A percentile compares a stretch with the other conserved stretches of the same genome.
Conservation (phyloP, 2,888 invertebrate genomes). For the Galerucella pusilla region DNA sequence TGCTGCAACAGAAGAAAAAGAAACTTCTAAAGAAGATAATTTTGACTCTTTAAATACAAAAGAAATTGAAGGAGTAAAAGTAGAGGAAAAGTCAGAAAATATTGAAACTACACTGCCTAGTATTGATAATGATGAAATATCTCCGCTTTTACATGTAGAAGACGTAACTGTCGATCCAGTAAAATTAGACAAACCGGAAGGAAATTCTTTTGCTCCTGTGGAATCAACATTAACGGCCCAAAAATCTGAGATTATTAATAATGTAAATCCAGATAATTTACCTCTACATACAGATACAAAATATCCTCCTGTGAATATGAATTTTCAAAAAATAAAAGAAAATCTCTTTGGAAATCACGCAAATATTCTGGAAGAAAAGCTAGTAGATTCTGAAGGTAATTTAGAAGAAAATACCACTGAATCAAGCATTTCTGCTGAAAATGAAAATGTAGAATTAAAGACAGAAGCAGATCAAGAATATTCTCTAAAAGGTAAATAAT, state of each 20-base stretch:
- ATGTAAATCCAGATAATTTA: background rate
- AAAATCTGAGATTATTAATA: background rate
- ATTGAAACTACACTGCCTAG: slow-evolving; percentile 31
- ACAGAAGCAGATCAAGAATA: background rate
- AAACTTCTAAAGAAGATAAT: slow-evolving; percentile 21
- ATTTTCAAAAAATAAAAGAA: background rate
- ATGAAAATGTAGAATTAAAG: background rate
- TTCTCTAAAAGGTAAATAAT: background rate
- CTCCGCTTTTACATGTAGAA: slow-evolving; percentile 30
- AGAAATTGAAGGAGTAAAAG: slow-evolving; percentile 21
- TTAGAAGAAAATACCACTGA: slow-evolving; percentile 15
- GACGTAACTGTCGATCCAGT: slow-evolving; percentile 43
- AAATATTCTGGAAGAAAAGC: slow-evolving; percentile 2
- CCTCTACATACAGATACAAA: background rate
- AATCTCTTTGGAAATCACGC: background rate
- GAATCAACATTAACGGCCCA: slow-evolving; percentile 5
- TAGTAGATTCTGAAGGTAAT: background rate
- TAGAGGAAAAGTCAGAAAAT: slow-evolving; percentile 21
- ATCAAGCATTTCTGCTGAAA: background rate
- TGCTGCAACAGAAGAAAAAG: slow-evolving; percentile 11
- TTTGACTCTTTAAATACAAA: background rate
- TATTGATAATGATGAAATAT: slow-evolving; percentile 14
- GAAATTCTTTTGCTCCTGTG: background rate
- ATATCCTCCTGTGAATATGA: background rate
- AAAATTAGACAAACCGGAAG: slow-evolving; percentile 8